Evolutionary conservation across 2,797 vertebrate species (phyloP).

Genomic region (Diglossa cyanea): DNA sequence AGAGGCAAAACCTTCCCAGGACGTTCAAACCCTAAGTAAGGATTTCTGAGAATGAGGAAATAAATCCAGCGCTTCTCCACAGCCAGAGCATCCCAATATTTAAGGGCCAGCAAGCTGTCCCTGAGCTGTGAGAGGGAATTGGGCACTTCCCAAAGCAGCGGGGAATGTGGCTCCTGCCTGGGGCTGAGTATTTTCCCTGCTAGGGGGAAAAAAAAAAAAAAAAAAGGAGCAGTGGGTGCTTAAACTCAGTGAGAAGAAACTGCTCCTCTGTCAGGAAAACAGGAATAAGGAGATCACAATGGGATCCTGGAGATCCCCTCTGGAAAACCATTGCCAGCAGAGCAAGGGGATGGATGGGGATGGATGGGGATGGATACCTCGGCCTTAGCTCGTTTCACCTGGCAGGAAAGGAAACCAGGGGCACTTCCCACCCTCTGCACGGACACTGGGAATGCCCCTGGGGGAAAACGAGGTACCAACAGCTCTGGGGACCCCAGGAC

Average conservation of each 20-base stretch:
- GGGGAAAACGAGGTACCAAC: rapidly evolving
- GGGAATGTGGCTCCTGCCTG: rapidly evolving
- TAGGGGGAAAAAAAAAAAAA: background rate
- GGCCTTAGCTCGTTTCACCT: rapidly evolving
- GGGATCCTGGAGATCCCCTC: background rate
- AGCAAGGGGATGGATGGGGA: rapidly evolving
- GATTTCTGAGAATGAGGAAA: rapidly evolving
- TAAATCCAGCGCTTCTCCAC: background rate
- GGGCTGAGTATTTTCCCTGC: background rate
- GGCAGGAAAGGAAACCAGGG: rapidly evolving
- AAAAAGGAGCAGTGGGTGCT: rapidly evolving
- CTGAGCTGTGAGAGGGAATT: background rate
- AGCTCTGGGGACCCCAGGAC: background rate
- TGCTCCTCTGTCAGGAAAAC: background rate
- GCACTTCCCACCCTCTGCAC: background rate
- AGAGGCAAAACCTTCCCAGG: rapidly evolving
- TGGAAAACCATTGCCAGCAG: background rate
- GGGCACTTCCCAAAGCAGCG: rapidly evolving
- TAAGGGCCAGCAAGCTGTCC: background rate
- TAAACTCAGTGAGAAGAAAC: background rate
- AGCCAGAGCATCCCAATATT: rapidly evolving
- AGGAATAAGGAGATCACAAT: background rate
- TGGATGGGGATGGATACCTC: rapidly evolving
- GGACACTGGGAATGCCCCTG: rapidly evolving
- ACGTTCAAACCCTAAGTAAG: background rate